Evolutionary conservation across 2,113 vertebrate genomes (phyloP), one percentile per base, ranked within the genome.

Genomic region (Mormoops blainvillei): DNA sequence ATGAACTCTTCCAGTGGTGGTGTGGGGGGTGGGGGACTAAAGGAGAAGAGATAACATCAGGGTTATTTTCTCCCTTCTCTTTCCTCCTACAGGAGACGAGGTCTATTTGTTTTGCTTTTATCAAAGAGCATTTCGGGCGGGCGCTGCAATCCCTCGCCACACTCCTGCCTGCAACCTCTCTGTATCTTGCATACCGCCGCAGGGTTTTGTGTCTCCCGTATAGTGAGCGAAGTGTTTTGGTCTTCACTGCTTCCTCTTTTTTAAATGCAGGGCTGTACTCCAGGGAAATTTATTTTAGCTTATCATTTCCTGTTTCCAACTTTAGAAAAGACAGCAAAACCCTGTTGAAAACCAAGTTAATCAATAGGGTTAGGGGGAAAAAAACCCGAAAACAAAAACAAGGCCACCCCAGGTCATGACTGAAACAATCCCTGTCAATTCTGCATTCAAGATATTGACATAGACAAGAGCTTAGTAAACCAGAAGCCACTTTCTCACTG

Each of bases 261-360:
- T 73, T 76, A 24, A 87, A 84, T 70, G n/a, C 82, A 56, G 89
- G 80, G 15, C 65, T 90, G 22, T 87, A 19, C 87, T 87, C 28
- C 43, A 58, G 84, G 74, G 76, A 95, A 94, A 96, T 89, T 80
- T 84, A 97, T 89, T 87, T 95, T 65, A 81, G 89, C 83, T 84
- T 52, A 85, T 84, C 8, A 61, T 96, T 89, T 96, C 76, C 76
- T 87, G 87, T 95, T 90, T 24, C 80, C 56, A 94, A 68, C 16
- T 94, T 97, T 54, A 94, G 93, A 61, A 91, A 68, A 70, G 45
- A 93, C 28, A 86, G 50, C 56, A 52, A 87, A 93, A 93, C n/a
- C 78, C 45, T 54, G 67, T 28, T 70, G 52, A 56, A 93, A 93
- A 50, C 31, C 14, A 78, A 83, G 38, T 54, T 91, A 88, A 96